Base-by-base conservation (phyloP, 2,797 vertebrate species). In the Hoplostethus mediterraneus region DNA sequence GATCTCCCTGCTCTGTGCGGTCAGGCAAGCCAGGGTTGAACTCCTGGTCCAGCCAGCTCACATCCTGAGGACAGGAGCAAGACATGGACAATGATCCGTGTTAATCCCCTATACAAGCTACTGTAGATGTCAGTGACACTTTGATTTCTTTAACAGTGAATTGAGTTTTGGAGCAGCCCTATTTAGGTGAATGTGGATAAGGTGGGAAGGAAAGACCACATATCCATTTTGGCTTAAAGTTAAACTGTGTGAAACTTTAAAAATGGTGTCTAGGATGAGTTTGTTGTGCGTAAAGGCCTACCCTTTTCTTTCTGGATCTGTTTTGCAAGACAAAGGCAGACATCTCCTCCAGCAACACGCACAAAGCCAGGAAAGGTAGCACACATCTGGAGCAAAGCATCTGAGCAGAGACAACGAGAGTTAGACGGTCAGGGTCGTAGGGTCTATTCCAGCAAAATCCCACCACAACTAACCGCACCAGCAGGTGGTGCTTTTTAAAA, bases 311-410 rank as follows among this genome's bases (percentile, higher is more conserved):
- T 72, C 75, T 87, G 42, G 73, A 63, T 45, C 69, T 73, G 68
- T 77, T 65, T 1, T 90, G 90, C 53, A 93, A 11, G 2, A 85
- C 74, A 9, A 89, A 91, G 3, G 93, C 88, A 76, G 82, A 90
- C 13, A 88, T 75, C 31, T 91, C 81, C 28, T 94, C 85, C 68
- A 92, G 77, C 56, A 93, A n/a, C 80, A 94, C 67, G 66, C 77
- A 89, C 12, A 94, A 79, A 58, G 81, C 84, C 83, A 95, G 81
- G 13, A 91, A 6, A 4, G 86, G 82, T 2, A 95, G 51, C 68
- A 92, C 76, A 83, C 88, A 87, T 71, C 83, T 93, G 81, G 75
- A 86, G 72, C 65, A 85, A 68, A 85, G 62, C 94, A 95, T 95
- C 94, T 95, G 83, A 14, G 8, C 14, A 48, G 38, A 28, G 28